Evolutionary conservation across 2,888 invertebrate genomes (phyloP).

Genomic region (Acheta domesticus): DNA sequence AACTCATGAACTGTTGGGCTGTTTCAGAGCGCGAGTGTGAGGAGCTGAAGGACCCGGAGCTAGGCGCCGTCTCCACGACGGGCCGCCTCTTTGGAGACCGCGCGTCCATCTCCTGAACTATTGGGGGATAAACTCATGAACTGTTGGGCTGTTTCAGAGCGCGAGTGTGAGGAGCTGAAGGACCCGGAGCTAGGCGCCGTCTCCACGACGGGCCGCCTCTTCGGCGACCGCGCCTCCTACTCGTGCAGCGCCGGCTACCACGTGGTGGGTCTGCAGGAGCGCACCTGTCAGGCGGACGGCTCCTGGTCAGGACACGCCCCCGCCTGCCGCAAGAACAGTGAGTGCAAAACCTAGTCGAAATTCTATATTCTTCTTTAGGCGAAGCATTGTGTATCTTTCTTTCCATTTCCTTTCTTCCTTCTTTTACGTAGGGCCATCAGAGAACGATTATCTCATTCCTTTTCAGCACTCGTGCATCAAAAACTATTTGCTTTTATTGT

Average conservation of each 20-base stretch:
- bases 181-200: slow-evolving; percentile 77
- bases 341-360: slow-evolving; percentile 42
- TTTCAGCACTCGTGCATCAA: too few species aligned
- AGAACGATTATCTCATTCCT: too few species aligned
- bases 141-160: slow-evolving; percentile 53
- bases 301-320: slow-evolving; percentile 83
- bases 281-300: slow-evolving; percentile 90
- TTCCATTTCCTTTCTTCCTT: too few species aligned
- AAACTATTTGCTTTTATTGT: too few species aligned
- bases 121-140: too few species aligned
- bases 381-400: too few species aligned
- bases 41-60: slow-evolving; percentile 69
- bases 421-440: too few species aligned
- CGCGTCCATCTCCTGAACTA: slow-evolving; percentile 80
- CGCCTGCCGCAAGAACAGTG: slow-evolving; percentile 80
- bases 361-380: too few species aligned
- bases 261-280: slow-evolving; percentile 78
- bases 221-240: slow-evolving; percentile 80
- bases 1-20: too few species aligned
- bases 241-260: slow-evolving; percentile 85
- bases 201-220: slow-evolving; percentile 69
- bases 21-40: slow-evolving; percentile 78
- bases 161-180: slow-evolving; percentile 79
- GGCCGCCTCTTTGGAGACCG: slow-evolving; percentile 80
- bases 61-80: slow-evolving; percentile 71